Evolutionary conservation across 92 coral and sea anemone genomes (phyloP).

Genomic region (Muricea muricata): DNA sequence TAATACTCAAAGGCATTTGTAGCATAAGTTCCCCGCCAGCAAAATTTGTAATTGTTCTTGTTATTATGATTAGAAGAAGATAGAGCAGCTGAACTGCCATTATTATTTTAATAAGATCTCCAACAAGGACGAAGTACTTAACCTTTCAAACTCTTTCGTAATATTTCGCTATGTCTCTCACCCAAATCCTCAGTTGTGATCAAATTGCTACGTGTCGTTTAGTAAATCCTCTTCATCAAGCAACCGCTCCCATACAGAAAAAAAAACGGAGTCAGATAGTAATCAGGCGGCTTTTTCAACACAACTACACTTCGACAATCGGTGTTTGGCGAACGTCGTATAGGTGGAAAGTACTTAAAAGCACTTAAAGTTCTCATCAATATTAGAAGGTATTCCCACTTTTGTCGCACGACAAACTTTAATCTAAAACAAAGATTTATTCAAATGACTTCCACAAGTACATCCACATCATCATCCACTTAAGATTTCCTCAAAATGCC

Average conservation of each 20-base stretch:
- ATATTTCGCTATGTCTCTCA: not conserved
- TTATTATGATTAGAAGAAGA: conserved; percentile 13
- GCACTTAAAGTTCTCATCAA: not conserved
- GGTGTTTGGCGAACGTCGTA: not conserved
- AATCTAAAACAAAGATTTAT: conserved; percentile 16
- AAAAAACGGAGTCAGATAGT: not conserved
- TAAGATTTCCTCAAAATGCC: not conserved
- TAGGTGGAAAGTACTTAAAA: not conserved
- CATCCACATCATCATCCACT: not conserved
- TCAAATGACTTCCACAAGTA: not conserved
- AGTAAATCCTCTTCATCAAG: not conserved
- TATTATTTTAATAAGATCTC: conserved; percentile 39
- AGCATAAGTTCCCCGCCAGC: conserved; percentile 43
- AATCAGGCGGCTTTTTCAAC: not conserved
- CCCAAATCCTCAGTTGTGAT: not conserved
- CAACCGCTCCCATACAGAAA: not conserved
- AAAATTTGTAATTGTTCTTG: conserved; percentile 31
- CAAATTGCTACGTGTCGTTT: not conserved
- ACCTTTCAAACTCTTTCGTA: not conserved
- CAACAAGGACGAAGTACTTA: not conserved
- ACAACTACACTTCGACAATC: not conserved
- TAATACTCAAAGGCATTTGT: conserved; percentile 37
- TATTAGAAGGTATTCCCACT: no score
- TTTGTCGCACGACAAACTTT: not conserved
- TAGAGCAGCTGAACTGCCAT: conserved; percentile 28